These are phyloP conservation scores for Osedax frankpressi DNA, from an alignment of 2,888 invertebrate species.

Conservation along the genomic window DNA sequence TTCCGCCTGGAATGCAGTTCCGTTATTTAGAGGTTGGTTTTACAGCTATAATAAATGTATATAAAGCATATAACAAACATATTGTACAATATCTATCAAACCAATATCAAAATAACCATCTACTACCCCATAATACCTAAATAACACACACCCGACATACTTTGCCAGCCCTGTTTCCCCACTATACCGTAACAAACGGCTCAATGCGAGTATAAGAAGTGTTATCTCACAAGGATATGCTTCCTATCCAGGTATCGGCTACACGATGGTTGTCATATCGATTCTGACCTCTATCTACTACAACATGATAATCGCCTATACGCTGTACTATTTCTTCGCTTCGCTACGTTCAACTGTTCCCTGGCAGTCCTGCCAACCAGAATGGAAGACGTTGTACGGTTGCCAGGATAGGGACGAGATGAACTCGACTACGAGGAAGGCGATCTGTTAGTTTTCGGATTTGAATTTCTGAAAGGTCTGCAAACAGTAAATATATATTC, in stretches of 20 bases:
- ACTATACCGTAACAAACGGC: no score
- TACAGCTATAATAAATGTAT: no score
- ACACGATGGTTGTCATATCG: conserved; percentile 40
- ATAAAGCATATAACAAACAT: no score
- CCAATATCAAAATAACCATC: no score
- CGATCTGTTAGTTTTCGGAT: not conserved
- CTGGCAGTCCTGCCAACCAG: conserved; percentile 39
- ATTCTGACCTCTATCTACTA: conserved; percentile 39
- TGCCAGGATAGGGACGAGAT: conserved; percentile 18
- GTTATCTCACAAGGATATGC: no score
- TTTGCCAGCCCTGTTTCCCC: no score
- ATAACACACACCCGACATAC: no score
- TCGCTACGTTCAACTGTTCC: conserved; percentile 39
- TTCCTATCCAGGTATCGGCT: conserved; percentile 44
- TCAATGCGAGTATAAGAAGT: no score
- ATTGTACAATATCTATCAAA: no score
- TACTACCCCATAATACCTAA: no score
- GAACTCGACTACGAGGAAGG: conserved; percentile 7
- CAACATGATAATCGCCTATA: conserved; percentile 44
- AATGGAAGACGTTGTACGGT: conserved; percentile 31
- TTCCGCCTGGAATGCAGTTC: conserved; percentile 65
- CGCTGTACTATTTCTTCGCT: conserved; percentile 39
- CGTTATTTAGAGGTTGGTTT: conserved; percentile 59
- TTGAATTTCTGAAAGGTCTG: no score
- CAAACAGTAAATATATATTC: no score